These are phyloP conservation scores for Strigops habroptila DNA, from an alignment of 2,113 vertebrate species.

Conservation along the genomic window DNA sequence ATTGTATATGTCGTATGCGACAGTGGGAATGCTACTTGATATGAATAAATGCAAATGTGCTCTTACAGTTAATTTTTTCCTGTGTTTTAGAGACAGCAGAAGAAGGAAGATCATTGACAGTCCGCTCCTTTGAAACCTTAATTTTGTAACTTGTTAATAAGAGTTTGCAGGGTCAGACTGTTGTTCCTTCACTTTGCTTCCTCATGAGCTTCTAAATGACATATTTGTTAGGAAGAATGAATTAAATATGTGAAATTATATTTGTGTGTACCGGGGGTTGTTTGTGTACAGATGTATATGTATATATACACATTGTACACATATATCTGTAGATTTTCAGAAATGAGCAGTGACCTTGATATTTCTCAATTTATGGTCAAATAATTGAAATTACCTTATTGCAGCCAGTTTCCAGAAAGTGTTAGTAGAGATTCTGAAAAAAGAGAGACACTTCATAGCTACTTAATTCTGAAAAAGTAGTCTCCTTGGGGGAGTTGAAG, in stretches of 20 bases:
- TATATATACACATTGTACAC: too few species aligned
- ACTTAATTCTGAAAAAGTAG: background rate
- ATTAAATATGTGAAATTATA: background rate
- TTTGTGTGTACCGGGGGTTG: background rate
- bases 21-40: background rate
- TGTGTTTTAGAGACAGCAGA: background rate
- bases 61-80: background rate
- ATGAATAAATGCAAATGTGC: background rate
- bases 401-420: background rate
- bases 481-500: background rate
- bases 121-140: background rate
- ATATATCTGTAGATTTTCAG: background rate
- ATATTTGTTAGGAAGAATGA: background rate
- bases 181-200: background rate
- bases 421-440: background rate
- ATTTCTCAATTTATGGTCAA: background rate
- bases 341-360: background rate
- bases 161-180: background rate
- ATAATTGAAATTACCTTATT: background rate
- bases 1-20: background rate
- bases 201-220: background rate
- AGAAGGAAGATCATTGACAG: background rate
- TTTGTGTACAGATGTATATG: background rate
- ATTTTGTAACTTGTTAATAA: background rate
- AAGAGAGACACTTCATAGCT: background rate